Conservation (phyloP, 2,888 invertebrate genomes). For the Nycteola revayana region DNA sequence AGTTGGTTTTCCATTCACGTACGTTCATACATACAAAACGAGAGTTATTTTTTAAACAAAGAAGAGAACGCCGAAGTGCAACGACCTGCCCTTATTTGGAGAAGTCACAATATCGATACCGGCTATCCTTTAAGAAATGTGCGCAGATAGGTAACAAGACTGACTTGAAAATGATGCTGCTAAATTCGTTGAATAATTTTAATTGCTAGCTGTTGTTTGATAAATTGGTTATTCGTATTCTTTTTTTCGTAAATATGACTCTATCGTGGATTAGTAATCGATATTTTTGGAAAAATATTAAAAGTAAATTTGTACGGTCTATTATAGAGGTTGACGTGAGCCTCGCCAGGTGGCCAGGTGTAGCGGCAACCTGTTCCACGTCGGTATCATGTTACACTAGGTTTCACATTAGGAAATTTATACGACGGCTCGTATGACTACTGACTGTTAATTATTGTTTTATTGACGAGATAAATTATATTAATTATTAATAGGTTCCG, state of each 20-base stretch:
- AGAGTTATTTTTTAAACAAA: slow-evolving; percentile 73
- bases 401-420: slow-evolving; percentile 81
- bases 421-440: slow-evolving; percentile 77
- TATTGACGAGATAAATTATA: slow-evolving; percentile 75
- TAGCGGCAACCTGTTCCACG: slow-evolving; percentile 62
- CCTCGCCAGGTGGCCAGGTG: slow-evolving; percentile 73
- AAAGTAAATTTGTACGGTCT: slow-evolving; percentile 57
- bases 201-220: slow-evolving; percentile 3
- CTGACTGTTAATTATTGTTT: slow-evolving; percentile 76
- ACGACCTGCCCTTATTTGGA: slow-evolving; percentile 74
- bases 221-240: slow-evolving; percentile 3
- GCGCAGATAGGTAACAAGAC: slow-evolving; percentile 12
- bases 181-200: slow-evolving; percentile 2
- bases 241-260: slow-evolving; percentile 13
- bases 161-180: slow-evolving; percentile 5
- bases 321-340: slow-evolving; percentile 64
- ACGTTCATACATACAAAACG: slow-evolving; percentile 48
- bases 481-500: slow-evolving; percentile 73
- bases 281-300: slow-evolving; percentile 54
- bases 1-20: slow-evolving; percentile 64
- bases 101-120: slow-evolving; percentile 51
- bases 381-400: slow-evolving; percentile 72
- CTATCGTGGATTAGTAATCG: slow-evolving; percentile 36
- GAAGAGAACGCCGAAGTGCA: slow-evolving; percentile 51
- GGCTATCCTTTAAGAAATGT: slow-evolving; percentile 33